Evolutionary conservation across 2,888 invertebrate species (phyloP).

Genomic region (Callyntrura sp.): DNA sequence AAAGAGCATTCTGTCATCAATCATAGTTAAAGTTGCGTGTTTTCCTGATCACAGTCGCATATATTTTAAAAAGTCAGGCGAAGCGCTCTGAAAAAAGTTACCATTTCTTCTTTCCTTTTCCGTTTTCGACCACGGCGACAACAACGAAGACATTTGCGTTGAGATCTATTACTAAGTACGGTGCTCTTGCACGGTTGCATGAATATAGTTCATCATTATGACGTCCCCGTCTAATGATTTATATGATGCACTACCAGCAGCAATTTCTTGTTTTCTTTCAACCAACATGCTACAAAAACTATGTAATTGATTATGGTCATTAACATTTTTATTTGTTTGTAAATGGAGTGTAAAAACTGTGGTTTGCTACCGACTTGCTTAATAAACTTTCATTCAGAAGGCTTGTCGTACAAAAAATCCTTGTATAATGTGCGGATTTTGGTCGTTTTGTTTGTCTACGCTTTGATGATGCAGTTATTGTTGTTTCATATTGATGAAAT

Average conservation of each 20-base stretch:
- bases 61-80: neutral
- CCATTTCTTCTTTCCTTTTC: neutral
- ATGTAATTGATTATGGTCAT: conserved; percentile 26
- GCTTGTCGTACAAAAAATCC: neutral
- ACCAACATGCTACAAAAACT: neutral
- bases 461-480: no score
- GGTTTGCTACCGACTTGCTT: conserved; percentile 14
- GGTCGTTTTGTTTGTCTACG: no score
- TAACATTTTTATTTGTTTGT: conserved; percentile 43
- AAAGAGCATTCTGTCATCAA: conserved; percentile 29
- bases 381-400: neutral
- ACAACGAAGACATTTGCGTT: conserved; percentile 3
- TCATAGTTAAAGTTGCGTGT: conserved; percentile 6
- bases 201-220: conserved; percentile 2
- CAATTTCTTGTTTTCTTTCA: neutral
- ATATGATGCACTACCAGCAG: neutral
- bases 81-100: neutral
- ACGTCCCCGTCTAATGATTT: neutral
- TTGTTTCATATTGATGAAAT: neutral
- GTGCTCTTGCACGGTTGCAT: neutral
- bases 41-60: neutral
- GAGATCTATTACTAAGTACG: no score
- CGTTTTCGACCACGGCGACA: neutral
- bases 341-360: conserved; percentile 48
- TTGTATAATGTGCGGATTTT: no score